Evolutionary conservation across 2,113 vertebrate species (phyloP).

Genomic region (Beaufortia kweichowensis): DNA sequence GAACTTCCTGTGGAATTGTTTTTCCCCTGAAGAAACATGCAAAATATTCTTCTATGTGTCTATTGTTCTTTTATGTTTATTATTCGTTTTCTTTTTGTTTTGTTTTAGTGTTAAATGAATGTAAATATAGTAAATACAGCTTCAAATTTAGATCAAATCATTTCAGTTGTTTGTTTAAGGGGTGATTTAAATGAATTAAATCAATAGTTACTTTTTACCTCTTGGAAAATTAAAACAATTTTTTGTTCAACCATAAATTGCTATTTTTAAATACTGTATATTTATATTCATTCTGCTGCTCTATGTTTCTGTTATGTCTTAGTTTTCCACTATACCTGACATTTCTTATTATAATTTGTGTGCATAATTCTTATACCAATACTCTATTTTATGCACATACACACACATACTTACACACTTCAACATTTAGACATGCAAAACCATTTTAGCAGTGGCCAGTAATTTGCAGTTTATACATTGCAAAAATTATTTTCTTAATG

Average conservation of each 20-base stretch:
- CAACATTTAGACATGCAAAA: slow-evolving; percentile 66
- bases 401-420: slow-evolving; percentile 53
- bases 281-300: slow-evolving; percentile 45
- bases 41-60: not conserved
- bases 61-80: slow-evolving; percentile 39
- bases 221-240: slow-evolving; percentile 41
- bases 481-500: not conserved
- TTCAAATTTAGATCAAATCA: slow-evolving; percentile 67
- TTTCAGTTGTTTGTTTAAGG: slow-evolving; percentile 55
- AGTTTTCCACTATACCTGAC: slow-evolving; percentile 71
- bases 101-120: slow-evolving; percentile 77
- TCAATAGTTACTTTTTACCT: not conserved
- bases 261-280: slow-evolving; percentile 23
- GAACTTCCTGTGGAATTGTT: slow-evolving; percentile 56
- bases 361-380: slow-evolving; percentile 60
- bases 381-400: slow-evolving; percentile 59
- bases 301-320: slow-evolving; percentile 77
- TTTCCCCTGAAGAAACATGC: not conserved
- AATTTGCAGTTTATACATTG: not conserved
- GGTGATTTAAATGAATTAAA: not conserved
- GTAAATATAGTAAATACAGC: slow-evolving; percentile 75
- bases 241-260: slow-evolving; percentile 61
- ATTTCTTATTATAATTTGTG: slow-evolving; percentile 77
- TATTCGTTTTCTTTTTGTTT: slow-evolving; percentile 67
- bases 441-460: slow-evolving; percentile 33